These are phyloP conservation scores for Petaurus breviceps DNA, from an alignment of 2,113 vertebrate species.

Conservation along the genomic window DNA sequence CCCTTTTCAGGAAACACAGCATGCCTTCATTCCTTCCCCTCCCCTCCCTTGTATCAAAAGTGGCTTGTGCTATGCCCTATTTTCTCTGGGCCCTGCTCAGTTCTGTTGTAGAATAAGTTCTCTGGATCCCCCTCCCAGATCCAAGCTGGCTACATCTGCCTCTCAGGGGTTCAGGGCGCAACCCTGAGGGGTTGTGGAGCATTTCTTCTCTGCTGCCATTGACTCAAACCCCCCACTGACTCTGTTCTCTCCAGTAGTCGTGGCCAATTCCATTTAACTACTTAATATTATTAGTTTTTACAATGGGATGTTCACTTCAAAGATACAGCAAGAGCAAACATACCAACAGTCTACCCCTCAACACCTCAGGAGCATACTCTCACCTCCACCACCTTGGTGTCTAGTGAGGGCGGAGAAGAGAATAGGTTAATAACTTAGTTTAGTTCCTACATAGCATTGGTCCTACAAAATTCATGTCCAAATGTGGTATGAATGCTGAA, in stretches of 20 bases:
- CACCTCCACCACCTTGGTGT: background rate
- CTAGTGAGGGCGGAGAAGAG: background rate
- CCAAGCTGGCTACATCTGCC: background rate
- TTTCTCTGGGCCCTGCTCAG: background rate
- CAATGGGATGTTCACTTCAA: background rate
- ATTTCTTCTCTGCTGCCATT: background rate
- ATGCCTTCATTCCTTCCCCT: background rate
- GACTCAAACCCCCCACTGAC: background rate
- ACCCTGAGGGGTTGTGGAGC: background rate
- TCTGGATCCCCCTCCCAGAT: background rate
- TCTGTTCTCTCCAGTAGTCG: background rate
- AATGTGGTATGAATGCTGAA: background rate
- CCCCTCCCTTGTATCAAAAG: background rate
- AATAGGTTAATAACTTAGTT: background rate
- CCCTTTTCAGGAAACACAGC: background rate
- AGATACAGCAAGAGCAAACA: background rate
- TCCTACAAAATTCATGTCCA: background rate
- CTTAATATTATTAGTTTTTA: background rate
- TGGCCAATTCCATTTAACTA: background rate
- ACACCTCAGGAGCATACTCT: background rate
- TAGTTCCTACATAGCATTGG: background rate
- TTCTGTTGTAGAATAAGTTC: background rate
- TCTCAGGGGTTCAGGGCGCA: background rate
- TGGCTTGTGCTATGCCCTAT: background rate
- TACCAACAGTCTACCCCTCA: background rate